These are phyloP conservation scores for Drosophila littoralis DNA, from an alignment of 1,140 invertebrate genomes.

Conservation along the genomic window DNA sequence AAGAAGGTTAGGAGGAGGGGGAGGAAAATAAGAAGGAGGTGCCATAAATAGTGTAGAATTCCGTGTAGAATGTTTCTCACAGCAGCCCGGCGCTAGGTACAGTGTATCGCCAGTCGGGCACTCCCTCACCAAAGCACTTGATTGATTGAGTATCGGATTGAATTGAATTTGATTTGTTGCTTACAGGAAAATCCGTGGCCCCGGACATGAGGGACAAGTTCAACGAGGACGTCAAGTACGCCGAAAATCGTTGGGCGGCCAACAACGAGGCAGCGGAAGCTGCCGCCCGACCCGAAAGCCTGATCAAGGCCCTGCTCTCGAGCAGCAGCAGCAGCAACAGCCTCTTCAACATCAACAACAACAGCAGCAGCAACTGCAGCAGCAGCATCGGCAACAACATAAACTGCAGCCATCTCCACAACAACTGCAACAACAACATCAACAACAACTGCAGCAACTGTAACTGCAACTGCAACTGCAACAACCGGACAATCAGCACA, in stretches of 20 bases:
- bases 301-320: slow-evolving; percentile 63
- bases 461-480: no score
- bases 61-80: no score
- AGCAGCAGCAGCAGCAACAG: slow-evolving; percentile 2
- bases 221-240: slow-evolving; percentile 48
- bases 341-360: background rate
- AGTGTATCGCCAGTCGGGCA: no score
- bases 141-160: no score
- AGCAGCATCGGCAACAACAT: background rate
- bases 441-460: background rate
- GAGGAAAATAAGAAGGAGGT: no score
- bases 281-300: slow-evolving; percentile 45
- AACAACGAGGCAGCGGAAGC: background rate
- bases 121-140: no score
- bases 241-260: slow-evolving; percentile 1
- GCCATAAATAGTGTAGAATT: no score
- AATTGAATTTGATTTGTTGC: background rate
- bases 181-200: slow-evolving; percentile 46
- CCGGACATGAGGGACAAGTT: slow-evolving; percentile 58
- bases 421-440: background rate
- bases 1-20: no score
- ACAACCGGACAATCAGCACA: no score
- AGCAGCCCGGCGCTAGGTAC: no score
- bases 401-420: background rate
- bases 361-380: background rate